Evolutionary conservation across 1,140 invertebrate genomes (phyloP), one percentile per base, ranked within the genome.

Genomic region (Sipha flava): DNA sequence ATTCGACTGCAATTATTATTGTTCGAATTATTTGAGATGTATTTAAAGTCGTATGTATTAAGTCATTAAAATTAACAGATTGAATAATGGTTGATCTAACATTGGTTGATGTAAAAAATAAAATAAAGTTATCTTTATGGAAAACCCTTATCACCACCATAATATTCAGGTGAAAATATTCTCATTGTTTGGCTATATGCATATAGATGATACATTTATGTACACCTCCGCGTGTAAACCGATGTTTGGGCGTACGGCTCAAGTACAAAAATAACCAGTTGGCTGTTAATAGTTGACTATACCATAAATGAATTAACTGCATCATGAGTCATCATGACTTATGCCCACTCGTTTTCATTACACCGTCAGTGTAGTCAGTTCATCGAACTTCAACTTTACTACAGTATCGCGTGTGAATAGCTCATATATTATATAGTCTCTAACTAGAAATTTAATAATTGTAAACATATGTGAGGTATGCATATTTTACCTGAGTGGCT

Each of bases 401-500:
- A n/a, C n/a, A n/a, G n/a, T n/a, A n/a, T n/a, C n/a, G n/a, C n/a
- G n/a, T n/a, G n/a, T n/a, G n/a, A n/a, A n/a, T n/a, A n/a, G n/a
- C n/a, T n/a, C n/a, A n/a, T n/a, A n/a, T n/a, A n/a, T n/a, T n/a
- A n/a, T n/a, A n/a, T n/a, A n/a, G n/a, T n/a, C n/a, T n/a, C n/a
- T n/a, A n/a, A 40, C 21, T 43, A 45, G 12, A 45, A 4, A 45
- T 29, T 66, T 40, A 66, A 66, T 16, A 4, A 40, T 64, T 37
- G 4, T 9, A 31, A n/a, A 6, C 37, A 40, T 10, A 40, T 40
- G 4, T 23, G 3, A 23, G 21, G 23, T 66, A 37, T 49, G 6
- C 2, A 14, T 7, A 31, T 21, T n/a, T 81, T 86, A 89, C 88
- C 88, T 90, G 86, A 82, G 88, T 87, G 23, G 87, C 83, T 82